Evolutionary conservation across 2,113 vertebrate genomes (phyloP).

Genomic region (Hirundichthys speculiger): DNA sequence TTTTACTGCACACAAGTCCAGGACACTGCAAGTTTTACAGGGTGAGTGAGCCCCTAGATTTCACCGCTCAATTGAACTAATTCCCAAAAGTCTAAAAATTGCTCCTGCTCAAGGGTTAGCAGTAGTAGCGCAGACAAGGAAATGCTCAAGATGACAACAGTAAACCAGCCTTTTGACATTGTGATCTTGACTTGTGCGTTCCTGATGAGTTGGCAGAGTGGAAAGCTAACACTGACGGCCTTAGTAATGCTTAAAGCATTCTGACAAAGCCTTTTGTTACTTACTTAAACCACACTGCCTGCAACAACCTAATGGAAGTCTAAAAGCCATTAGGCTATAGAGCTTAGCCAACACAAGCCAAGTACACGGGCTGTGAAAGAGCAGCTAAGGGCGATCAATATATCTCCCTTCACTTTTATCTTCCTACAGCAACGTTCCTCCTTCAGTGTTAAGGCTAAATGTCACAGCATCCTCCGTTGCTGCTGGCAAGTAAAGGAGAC

Average conservation of each 20-base stretch:
- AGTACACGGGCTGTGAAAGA: slow-evolving; percentile 42
- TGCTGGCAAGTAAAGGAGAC: slow-evolving; percentile 60
- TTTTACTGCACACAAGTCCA: slow-evolving; percentile 30
- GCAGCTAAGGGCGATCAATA: slow-evolving; percentile 72
- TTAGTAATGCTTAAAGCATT: slow-evolving; percentile 75
- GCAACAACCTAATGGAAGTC: slow-evolving; percentile 72
- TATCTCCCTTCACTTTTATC: slow-evolving; percentile 36
- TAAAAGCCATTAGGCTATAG: slow-evolving; percentile 75
- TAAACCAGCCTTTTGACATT: slow-evolving; percentile 41
- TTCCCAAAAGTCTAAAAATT: slow-evolving; percentile 37
- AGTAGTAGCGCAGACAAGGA: background rate
- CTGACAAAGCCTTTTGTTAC: slow-evolving; percentile 73
- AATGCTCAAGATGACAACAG: background rate
- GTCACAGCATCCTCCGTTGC: slow-evolving; percentile 46
- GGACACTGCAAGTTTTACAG: slow-evolving; percentile 39
- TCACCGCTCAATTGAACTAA: slow-evolving; percentile 45
- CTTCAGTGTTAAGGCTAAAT: slow-evolving; percentile 58
- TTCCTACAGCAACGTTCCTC: slow-evolving; percentile 15
- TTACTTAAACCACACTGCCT: slow-evolving; percentile 75
- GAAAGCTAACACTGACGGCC: slow-evolving; percentile 49
- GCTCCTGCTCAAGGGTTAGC: slow-evolving; percentile 11
- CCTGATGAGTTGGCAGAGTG: slow-evolving; percentile 54
- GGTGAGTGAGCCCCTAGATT: slow-evolving; percentile 37
- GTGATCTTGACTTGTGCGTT: slow-evolving; percentile 24
- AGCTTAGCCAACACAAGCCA: slow-evolving; percentile 62